phyloP scores from a whole-genome alignment of 2,888 invertebrate genomes.

The Mythimna pallens region DNA sequence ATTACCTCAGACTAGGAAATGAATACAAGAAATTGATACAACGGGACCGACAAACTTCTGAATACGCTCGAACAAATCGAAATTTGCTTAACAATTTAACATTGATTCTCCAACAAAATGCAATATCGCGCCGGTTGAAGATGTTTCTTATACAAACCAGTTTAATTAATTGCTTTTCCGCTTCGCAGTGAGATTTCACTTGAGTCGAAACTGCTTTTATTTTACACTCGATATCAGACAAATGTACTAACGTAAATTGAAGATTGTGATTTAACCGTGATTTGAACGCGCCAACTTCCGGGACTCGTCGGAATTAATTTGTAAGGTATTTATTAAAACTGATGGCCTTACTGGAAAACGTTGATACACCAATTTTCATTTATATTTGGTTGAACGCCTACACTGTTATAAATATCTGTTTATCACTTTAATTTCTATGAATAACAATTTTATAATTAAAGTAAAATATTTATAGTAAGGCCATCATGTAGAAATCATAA shows the following conservation, averaged over 20 bases:
- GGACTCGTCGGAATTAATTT: slow-evolving; percentile 48
- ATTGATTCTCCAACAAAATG: slow-evolving; percentile 65
- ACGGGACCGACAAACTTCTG: slow-evolving; percentile 16
- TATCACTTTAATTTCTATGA: slow-evolving; percentile 25
- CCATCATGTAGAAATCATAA: slow-evolving; percentile 1
- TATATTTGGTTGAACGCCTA: slow-evolving; percentile 7
- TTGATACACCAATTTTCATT: slow-evolving; percentile 38
- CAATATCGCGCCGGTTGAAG: slow-evolving; percentile 59
- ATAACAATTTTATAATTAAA: slow-evolving; percentile 28
- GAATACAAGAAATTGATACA: slow-evolving; percentile 25
- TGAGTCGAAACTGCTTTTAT: slow-evolving; percentile 66
- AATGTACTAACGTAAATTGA: slow-evolving; percentile 64
- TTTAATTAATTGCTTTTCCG: slow-evolving; percentile 78
- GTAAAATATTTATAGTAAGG: slow-evolving; percentile 19
- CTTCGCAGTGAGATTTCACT: slow-evolving; percentile 68
- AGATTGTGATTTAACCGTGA: slow-evolving; percentile 65
- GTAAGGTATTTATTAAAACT: slow-evolving; percentile 52
- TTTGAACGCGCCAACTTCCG: slow-evolving; percentile 41
- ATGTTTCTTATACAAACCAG: slow-evolving; percentile 74
- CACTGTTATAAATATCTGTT: slow-evolving; percentile 11
- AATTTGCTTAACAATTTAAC: slow-evolving; percentile 63
- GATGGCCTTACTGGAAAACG: slow-evolving; percentile 34
- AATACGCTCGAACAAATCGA: slow-evolving; percentile 48
- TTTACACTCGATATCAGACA: slow-evolving; percentile 65
- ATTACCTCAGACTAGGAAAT: slow-evolving; percentile 2